Evolutionary conservation across 2,888 invertebrate species (phyloP).

Genomic region (Hydriomena furcata): DNA sequence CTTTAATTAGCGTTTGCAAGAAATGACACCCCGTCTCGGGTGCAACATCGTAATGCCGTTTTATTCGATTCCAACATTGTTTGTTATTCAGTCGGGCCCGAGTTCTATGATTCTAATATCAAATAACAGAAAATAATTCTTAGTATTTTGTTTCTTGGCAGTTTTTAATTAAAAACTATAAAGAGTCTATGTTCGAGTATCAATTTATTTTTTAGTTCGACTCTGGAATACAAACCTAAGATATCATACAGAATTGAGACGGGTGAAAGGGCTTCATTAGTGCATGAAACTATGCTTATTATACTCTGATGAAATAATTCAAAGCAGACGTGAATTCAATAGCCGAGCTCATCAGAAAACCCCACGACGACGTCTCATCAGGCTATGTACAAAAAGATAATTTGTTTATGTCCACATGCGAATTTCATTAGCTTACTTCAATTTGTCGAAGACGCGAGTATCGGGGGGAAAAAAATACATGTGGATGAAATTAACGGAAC

Average conservation of each 20-base stretch:
- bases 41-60: conserved; percentile 29
- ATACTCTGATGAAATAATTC: conserved; percentile 2
- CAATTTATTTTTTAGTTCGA: too few relatives aligned
- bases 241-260: too few relatives aligned
- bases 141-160: too few relatives aligned
- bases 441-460: conserved; percentile 28
- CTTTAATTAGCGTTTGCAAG: conserved; percentile 65
- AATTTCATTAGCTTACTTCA: conserved; percentile 33
- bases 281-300: neutral
- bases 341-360: conserved; percentile 2
- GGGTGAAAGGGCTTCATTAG: conserved; percentile 5
- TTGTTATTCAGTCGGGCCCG: conserved; percentile 5
- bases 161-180: too few relatives aligned
- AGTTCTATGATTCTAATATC: neutral
- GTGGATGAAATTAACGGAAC: conserved; percentile 50
- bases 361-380: conserved; percentile 16
- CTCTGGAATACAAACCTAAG: too few relatives aligned
- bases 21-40: conserved; percentile 47
- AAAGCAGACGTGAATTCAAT: conserved; percentile 9
- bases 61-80: conserved; percentile 30
- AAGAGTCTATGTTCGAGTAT: too few relatives aligned
- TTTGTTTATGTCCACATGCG: conserved; percentile 13
- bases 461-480: conserved; percentile 42
- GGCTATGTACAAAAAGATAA: conserved; percentile 17
- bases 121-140: too few relatives aligned